Evolutionary conservation across 2,888 invertebrate genomes (phyloP).

Genomic region (Lysandra coridon): DNA sequence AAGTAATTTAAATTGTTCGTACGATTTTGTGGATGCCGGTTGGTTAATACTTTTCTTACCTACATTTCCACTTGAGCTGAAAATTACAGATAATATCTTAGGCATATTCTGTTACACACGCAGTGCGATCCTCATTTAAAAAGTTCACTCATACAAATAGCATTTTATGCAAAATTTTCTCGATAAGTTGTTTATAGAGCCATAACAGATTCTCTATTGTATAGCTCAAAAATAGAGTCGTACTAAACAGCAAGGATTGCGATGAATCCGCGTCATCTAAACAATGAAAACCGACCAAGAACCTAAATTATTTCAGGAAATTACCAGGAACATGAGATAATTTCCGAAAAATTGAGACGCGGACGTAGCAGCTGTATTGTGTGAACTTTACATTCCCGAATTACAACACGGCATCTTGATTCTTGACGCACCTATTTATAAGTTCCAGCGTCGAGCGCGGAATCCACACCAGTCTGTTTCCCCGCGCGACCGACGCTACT

Average conservation of each 20-base stretch:
- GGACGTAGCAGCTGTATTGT: conserved; percentile 31
- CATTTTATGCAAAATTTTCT: too few relatives aligned
- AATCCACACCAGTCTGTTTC: conserved; percentile 70
- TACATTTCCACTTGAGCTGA: too few relatives aligned
- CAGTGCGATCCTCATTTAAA: too few relatives aligned
- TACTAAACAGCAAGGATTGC: background rate
- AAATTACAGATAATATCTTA: too few relatives aligned
- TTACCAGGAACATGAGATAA: background rate
- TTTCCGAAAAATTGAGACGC: conserved; percentile 16
- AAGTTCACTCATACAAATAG: too few relatives aligned
- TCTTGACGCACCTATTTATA: conserved; percentile 72
- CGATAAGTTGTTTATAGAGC: background rate
- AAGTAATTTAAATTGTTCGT: background rate
- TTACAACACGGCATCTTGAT: conserved; percentile 52
- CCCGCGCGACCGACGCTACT: conserved; percentile 56
- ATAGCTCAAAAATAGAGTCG: background rate
- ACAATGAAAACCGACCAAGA: background rate
- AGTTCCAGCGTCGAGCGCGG: conserved; percentile 75
- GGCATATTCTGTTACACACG: too few relatives aligned
- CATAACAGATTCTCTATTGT: background rate
- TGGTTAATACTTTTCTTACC: too few relatives aligned
- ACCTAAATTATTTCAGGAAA: background rate
- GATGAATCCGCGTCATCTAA: background rate
- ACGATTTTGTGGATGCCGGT: background rate
- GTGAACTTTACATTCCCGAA: conserved; percentile 44